phyloP scores from a whole-genome alignment of 23 tunicate genomes.

The Diplosoma virens region DNA sequence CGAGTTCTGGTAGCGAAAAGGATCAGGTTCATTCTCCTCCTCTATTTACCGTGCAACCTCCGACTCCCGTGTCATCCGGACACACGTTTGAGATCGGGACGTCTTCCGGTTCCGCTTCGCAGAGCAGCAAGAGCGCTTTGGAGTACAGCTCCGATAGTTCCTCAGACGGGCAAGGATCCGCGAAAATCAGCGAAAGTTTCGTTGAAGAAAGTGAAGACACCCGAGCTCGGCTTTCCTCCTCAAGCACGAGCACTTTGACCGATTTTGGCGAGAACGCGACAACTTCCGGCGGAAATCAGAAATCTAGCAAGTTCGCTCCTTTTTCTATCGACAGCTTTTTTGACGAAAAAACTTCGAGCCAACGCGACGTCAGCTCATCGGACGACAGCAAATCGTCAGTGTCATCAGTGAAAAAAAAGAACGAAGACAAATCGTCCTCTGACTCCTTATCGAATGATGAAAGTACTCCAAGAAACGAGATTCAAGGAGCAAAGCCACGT shows the following conservation, averaged over 20 bases:
- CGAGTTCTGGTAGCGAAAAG: not conserved
- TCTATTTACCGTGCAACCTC: not conserved
- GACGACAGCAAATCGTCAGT: not conserved
- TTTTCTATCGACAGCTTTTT: constrained; percentile 14
- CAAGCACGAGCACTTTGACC: not conserved
- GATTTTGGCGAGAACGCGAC: not conserved
- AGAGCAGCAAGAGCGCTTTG: constrained; percentile 29
- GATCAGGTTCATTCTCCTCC: not conserved
- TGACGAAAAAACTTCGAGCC: too few species aligned
- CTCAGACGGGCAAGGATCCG: not conserved
- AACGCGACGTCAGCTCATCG: not conserved
- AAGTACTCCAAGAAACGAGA: not conserved
- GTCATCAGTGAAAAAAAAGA: not conserved
- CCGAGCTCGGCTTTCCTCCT: not conserved
- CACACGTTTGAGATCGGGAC: not conserved
- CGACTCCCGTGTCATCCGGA: constrained; percentile 15
- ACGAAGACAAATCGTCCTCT: not conserved
- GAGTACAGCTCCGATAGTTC: constrained; percentile 83
- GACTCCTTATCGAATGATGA: too few species aligned
- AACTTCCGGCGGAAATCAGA: not conserved
- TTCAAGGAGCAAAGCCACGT: not conserved
- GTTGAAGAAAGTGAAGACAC: constrained; percentile 58
- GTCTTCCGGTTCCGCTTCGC: not conserved
- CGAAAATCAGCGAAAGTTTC: constrained; percentile 20
- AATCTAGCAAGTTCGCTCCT: not conserved